phyloP scores from a whole-genome alignment of 2,797 vertebrate species.

The Channallabes apus region DNA sequence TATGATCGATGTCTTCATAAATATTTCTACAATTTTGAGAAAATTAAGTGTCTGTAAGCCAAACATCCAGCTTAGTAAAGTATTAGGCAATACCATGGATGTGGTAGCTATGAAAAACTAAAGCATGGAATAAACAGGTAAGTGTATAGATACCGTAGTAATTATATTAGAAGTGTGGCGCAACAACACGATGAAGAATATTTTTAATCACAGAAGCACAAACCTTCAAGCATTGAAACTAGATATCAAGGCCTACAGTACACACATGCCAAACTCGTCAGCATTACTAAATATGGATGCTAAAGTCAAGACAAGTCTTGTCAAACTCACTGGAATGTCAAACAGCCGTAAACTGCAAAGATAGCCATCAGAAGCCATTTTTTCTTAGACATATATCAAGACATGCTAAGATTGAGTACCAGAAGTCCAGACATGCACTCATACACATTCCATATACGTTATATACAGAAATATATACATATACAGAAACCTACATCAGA shows the following conservation, averaged over 20 bases:
- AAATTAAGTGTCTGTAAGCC: too few relatives aligned
- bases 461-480: not conserved
- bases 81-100: too few relatives aligned
- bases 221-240: not conserved
- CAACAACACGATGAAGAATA: not conserved
- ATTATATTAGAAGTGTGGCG: too few relatives aligned
- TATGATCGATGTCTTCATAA: too few relatives aligned
- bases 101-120: too few relatives aligned
- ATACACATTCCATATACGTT: conserved; percentile 27
- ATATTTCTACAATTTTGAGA: too few relatives aligned
- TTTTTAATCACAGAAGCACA: not conserved
- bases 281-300: conserved; percentile 28
- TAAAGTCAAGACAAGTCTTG: conserved; percentile 29
- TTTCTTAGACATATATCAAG: conserved; percentile 34
- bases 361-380: conserved; percentile 19
- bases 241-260: not conserved
- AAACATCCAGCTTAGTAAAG: too few relatives aligned
- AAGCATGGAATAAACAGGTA: too few relatives aligned
- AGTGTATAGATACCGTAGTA: too few relatives aligned
- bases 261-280: not conserved
- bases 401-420: conserved; percentile 9
- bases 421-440: conserved; percentile 18
- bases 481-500: conserved; percentile 28
- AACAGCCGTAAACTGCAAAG: not conserved
- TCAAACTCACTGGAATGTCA: conserved; percentile 39